Conservation (phyloP, 2,888 invertebrate species). For the Mesorhabditis spiculigera region DNA sequence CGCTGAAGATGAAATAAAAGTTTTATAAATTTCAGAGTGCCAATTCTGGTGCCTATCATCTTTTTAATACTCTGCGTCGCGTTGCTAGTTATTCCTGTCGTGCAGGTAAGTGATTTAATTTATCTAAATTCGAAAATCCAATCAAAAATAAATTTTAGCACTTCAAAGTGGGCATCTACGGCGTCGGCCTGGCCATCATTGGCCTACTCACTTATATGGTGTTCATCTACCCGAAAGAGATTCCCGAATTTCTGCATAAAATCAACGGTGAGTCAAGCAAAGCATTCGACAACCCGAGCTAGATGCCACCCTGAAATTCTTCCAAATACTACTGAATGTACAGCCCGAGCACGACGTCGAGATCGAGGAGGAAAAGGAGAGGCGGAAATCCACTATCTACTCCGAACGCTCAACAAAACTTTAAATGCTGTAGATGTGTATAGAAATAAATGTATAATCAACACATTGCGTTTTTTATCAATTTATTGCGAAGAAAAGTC, state of each 20-base stretch:
- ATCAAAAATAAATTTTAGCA: constrained; percentile 27
- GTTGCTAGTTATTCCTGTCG: constrained; percentile 43
- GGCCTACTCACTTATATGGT: constrained; percentile 42
- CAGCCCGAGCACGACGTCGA: constrained; percentile 15
- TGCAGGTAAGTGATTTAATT: constrained; percentile 20
- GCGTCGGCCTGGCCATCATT: constrained; percentile 28
- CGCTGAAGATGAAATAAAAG: background rate
- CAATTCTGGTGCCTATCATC: constrained; percentile 38
- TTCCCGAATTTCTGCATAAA: constrained; percentile 26
- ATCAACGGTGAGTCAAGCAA: constrained; percentile 34
- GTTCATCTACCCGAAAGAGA: constrained; percentile 38
- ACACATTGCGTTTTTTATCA: no score
- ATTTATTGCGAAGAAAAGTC: no score
- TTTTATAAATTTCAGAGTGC: constrained; percentile 23
- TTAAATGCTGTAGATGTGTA: no score
- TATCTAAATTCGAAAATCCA: background rate
- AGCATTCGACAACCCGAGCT: background rate
- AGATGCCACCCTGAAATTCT: constrained; percentile 19
- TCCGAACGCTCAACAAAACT: no score
- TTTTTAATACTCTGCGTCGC: constrained; percentile 43
- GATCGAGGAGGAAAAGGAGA: constrained; percentile 7
- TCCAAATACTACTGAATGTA: constrained; percentile 27
- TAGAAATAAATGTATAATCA: no score
- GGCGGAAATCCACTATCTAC: no score
- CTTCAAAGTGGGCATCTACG: constrained; percentile 43